Conservation (phyloP, 1,140 invertebrate species). For the Asbolus verrucosus region DNA sequence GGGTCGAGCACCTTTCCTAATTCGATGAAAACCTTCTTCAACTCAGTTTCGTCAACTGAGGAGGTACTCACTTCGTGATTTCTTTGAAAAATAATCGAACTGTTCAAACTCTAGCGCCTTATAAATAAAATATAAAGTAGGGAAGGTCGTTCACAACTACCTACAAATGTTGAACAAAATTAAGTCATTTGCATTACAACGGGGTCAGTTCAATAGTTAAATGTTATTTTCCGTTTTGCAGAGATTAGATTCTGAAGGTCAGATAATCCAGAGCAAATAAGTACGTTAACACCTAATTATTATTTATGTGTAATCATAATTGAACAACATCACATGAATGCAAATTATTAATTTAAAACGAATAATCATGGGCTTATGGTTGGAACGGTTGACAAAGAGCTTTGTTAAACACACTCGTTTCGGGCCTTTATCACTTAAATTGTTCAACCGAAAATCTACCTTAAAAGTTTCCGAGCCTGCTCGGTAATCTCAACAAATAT, state of each 20-base stretch:
- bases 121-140: too few relatives aligned
- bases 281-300: too few relatives aligned
- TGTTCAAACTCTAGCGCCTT: background rate
- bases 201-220: too few relatives aligned
- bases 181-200: too few relatives aligned
- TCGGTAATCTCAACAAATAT: conserved; percentile 12
- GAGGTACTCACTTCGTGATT: background rate
- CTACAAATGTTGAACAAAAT: too few relatives aligned
- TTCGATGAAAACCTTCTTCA: background rate
- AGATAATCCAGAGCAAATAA: too few relatives aligned
- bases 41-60: background rate
- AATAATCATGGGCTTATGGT: background rate
- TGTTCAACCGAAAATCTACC: conserved; percentile 22
- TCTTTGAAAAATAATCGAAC: background rate
- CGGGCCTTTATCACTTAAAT: background rate
- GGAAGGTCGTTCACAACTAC: too few relatives aligned
- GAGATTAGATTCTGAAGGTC: too few relatives aligned
- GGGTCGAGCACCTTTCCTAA: conserved; percentile 4
- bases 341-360: background rate
- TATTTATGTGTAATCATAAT: background rate
- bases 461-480: conserved; percentile 5
- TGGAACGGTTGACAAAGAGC: background rate
- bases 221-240: too few relatives aligned
- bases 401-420: background rate
- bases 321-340: background rate